Evolutionary conservation across 2,888 invertebrate genomes (phyloP).

Genomic region (Boloria selene): DNA sequence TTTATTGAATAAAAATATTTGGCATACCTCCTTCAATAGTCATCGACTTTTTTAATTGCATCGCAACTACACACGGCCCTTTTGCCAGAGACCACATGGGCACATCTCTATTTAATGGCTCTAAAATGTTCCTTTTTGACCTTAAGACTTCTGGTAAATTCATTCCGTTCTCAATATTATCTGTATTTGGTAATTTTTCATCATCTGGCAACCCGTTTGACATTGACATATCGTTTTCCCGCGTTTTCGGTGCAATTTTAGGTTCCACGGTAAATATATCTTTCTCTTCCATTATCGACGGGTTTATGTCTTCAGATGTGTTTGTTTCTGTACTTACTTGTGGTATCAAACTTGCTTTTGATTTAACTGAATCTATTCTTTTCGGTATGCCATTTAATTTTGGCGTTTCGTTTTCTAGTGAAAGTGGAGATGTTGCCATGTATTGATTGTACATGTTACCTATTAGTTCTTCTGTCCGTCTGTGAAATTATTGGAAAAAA

Average conservation of each 20-base stretch:
- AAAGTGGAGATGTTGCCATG: slow-evolving; percentile 72
- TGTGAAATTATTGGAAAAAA: slow-evolving; percentile 6
- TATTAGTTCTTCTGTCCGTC: slow-evolving; percentile 84
- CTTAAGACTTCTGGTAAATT: slow-evolving; percentile 65
- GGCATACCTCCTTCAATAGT: slow-evolving; percentile 47
- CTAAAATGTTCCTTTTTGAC: slow-evolving; percentile 68
- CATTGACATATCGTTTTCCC: slow-evolving; percentile 34
- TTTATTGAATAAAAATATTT: neutral
- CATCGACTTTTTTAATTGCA: slow-evolving; percentile 57
- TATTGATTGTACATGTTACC: slow-evolving; percentile 80
- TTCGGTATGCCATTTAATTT: slow-evolving; percentile 58
- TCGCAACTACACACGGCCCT: slow-evolving; percentile 67
- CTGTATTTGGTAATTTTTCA: slow-evolving; percentile 37
- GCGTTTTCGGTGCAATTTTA: slow-evolving; percentile 53
- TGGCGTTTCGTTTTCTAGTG: slow-evolving; percentile 59
- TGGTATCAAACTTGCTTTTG: slow-evolving; percentile 53
- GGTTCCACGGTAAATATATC: slow-evolving; percentile 68
- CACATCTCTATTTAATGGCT: slow-evolving; percentile 67
- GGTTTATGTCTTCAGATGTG: slow-evolving; percentile 69
- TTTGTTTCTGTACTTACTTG: slow-evolving; percentile 75
- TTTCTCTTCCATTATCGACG: slow-evolving; percentile 54
- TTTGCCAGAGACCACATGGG: slow-evolving; percentile 77
- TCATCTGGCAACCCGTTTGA: slow-evolving; percentile 50
- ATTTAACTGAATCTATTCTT: slow-evolving; percentile 54
- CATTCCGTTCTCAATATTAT: slow-evolving; percentile 41